Evolutionary conservation across 2,888 invertebrate genomes (phyloP), one percentile per base, ranked within the genome.

Genomic region (Leucania comma): DNA sequence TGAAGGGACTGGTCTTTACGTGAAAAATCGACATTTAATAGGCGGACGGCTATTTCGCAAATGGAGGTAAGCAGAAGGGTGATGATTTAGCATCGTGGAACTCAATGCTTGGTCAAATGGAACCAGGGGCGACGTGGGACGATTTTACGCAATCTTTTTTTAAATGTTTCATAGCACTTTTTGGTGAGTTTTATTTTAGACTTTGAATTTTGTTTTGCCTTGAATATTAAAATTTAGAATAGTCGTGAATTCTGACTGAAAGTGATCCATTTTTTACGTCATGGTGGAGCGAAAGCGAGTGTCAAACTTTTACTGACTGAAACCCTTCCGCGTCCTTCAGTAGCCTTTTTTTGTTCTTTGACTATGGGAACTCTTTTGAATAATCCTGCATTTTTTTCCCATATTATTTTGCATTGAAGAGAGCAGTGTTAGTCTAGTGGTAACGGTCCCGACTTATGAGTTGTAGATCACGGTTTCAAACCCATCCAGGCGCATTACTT

Each of bases 21-120:
- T 95, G 94, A 95, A 94, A 94, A 94, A 95, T 95, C 92, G 95
- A 91, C 93, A 92, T 95, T 95, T 95, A 95, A 95, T 94, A 94
- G 95, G 91, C 90, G 91, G 87, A 88, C 89, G 92, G 93, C 94
- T 88, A 90, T 90, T 90, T 86, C 87, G 87, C 82, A 89, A 89
- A 90, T 88, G 88, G 88, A 87, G 80, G 81, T 76, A 86, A 87
- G 81, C 84, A 87, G 89, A 89, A 89, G 91, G 91, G 90, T 89
- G 90, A 90, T 91, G 90, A 91, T 90, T 90, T 90, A 90, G 86
- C 88, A 86, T 79, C 75, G 80, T 65, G 69, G 75, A 75, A 82
- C 81, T 85, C 80, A 80, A 78, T 77, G 78, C 75, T 81, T 75
- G 81, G 79, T 84, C 85, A 80, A 81, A 86, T 75, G 80, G 74